phyloP scores from a whole-genome alignment of 2,797 vertebrate species.

The Pseudochirops corinnae region DNA sequence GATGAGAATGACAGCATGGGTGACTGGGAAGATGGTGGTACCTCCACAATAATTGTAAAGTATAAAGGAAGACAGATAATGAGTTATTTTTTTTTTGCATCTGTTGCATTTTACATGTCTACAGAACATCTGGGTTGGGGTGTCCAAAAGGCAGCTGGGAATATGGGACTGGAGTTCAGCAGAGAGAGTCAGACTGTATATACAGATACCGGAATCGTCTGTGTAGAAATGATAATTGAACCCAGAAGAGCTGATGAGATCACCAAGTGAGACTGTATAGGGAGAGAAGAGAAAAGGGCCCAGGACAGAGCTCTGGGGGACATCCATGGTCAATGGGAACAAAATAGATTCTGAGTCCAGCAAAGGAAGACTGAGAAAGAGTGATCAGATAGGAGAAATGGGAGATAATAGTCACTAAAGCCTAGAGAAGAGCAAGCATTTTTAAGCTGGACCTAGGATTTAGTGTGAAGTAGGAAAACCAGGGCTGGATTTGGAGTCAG shows the following conservation, averaged over 20 bases:
- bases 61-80: not conserved
- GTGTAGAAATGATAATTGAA: not conserved
- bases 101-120: not conserved
- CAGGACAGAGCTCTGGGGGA: not conserved
- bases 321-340: not conserved
- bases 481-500: not conserved
- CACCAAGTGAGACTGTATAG: not conserved
- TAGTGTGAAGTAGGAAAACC: not conserved
- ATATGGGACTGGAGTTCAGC: not conserved
- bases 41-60: not conserved
- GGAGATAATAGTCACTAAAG: not conserved
- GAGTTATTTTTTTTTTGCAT: not conserved
- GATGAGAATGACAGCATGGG: not conserved
- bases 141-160: not conserved
- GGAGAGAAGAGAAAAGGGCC: not conserved
- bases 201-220: not conserved
- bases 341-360: not conserved
- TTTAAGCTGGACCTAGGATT: not conserved
- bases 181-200: not conserved
- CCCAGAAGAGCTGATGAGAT: not conserved
- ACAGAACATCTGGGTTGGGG: not conserved
- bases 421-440: not conserved
- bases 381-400: not conserved
- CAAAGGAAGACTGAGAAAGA: not conserved
- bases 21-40: not conserved